Evolutionary conservation across 2,797 vertebrate species (phyloP), one percentile per base, ranked within the genome.

Genomic region (Neoniphon sammara): DNA sequence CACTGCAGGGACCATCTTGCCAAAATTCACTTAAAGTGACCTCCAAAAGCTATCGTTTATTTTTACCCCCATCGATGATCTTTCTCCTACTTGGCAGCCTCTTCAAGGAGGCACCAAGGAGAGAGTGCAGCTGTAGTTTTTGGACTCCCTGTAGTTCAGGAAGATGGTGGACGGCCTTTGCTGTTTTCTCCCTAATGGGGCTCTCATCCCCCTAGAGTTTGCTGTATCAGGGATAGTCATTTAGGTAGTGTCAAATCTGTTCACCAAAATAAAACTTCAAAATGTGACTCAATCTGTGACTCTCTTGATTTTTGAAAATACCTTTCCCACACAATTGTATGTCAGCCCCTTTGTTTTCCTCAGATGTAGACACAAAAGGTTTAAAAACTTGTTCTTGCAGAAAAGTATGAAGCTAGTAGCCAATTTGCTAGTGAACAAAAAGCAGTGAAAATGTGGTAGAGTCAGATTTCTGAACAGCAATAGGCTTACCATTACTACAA

Each of bases 201-300:
- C 36, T 21, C 23, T 75, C 31, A 10, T 59, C 66, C 73, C 53
- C 34, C 54, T 67, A 30, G 31, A 50, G 47, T 75, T 70, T 78
- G 54, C 39, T 49, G 62, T 83, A 59, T 77, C 85, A 85, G 83
- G 83, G 81, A 81, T 68, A 63, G 72, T 78, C 54, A 1, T 80
- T 78, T 64, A 80, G 71, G 69, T 78, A 7, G 39, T 85, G 77
- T 88, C 76, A 61, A 69, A 84, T 76, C 70, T 80, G 73, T 88
- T 85, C 68, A 83, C 85, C 59, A 77, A 83, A 89, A 89, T 90
- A 91, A 91, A 91, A 84, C 70, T 84, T 86, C 36, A 87, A 65
- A 87, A 89, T 79, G 83, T 84, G 73, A 80, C 63, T 72, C 42
- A 31, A 44, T 57, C 2, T 25, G 59, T 68, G 62, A 67, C 53